These are phyloP conservation scores for Pseudois nayaur DNA, from an alignment of 2,113 vertebrate species.

Conservation along the genomic window DNA sequence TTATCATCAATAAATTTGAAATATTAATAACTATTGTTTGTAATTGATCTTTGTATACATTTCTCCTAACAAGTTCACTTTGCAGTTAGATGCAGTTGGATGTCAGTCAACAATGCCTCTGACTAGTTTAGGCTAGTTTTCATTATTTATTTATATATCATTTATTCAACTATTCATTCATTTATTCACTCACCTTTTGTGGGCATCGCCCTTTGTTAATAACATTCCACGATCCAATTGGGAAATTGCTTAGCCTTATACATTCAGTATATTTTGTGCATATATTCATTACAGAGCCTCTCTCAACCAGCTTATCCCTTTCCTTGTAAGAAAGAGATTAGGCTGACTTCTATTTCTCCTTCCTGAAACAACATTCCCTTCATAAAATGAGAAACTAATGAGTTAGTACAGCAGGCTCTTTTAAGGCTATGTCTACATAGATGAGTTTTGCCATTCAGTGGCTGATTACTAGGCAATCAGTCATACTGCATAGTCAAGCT, in stretches of 20 bases:
- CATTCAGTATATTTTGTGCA: background rate
- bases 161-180: constrained; percentile 1
- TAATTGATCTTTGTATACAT: background rate
- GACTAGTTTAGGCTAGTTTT: background rate
- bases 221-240: background rate
- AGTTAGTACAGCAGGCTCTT: background rate
- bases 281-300: background rate
- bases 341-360: constrained; percentile 28
- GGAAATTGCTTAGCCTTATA: background rate
- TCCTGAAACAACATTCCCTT: constrained; percentile 27
- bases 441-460: background rate
- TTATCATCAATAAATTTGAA: background rate
- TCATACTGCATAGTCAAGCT: background rate
- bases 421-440: constrained; percentile 2
- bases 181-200: background rate
- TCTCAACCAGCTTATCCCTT: constrained; percentile 23
- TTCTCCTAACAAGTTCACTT: background rate
- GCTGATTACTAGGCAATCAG: background rate
- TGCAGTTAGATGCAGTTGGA: background rate
- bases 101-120: background rate
- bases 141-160: background rate
- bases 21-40: background rate
- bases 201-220: background rate
- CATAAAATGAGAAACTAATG: constrained; percentile 31
- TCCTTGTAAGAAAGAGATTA: constrained; percentile 35